Conservation (phyloP, 2,888 invertebrate species). For the Eupsilia transversa region DNA sequence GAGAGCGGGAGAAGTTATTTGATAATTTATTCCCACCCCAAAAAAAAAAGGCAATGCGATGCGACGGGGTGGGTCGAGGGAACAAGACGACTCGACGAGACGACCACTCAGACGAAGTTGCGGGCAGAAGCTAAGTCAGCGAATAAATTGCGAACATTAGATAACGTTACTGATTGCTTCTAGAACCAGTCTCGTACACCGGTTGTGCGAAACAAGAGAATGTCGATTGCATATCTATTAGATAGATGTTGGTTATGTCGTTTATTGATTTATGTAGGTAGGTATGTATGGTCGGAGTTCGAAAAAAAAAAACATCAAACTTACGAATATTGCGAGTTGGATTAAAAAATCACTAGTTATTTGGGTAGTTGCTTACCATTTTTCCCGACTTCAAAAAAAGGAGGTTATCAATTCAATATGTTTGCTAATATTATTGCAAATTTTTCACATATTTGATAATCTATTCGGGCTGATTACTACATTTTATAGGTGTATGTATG, state of each 20-base stretch:
- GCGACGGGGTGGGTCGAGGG: no score
- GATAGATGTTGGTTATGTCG: slow-evolving; percentile 17
- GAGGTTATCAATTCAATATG: no score
- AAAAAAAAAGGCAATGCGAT: no score
- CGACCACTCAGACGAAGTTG: no score
- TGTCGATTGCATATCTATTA: slow-evolving; percentile 42
- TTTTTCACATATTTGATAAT: no score
- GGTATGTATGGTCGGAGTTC: background rate
- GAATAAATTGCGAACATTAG: slow-evolving; percentile 41
- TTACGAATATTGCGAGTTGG: background rate
- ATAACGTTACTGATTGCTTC: slow-evolving; percentile 39
- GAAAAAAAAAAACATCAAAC: background rate
- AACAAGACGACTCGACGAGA: no score
- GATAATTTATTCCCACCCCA: no score
- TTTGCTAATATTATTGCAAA: no score
- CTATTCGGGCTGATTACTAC: no score
- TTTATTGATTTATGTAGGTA: slow-evolving; percentile 5
- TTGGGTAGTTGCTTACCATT: background rate
- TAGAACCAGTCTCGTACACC: slow-evolving; percentile 49
- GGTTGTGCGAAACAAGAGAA: slow-evolving; percentile 49
- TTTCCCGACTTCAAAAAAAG: no score
- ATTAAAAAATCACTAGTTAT: background rate
- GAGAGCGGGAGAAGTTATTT: no score
- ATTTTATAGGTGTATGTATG: no score
- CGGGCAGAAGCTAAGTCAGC: background rate